Evolutionary conservation across 1,140 invertebrate species (phyloP), one percentile per base, ranked within the genome.

Genomic region (Drosophila guanche): DNA sequence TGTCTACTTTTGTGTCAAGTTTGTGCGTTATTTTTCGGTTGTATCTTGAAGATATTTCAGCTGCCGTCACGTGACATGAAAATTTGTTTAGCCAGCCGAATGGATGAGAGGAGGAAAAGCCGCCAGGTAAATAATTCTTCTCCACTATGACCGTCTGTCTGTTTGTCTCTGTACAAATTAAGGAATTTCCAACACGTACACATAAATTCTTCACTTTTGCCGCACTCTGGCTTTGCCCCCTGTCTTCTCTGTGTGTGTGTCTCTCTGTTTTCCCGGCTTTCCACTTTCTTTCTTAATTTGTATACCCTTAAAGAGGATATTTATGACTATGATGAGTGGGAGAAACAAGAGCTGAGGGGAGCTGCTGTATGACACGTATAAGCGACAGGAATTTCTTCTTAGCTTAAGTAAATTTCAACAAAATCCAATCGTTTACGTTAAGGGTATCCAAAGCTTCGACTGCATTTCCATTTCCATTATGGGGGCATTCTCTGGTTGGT

Each of bases 121-220:
- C 63, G 65, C 61, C 69, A 81, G 68, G 72, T 76, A 81, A 69
- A 59, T n/a, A 69, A 52, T 72, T 66, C 37, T 43, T 63, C 61
- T 62, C 20, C 5, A 10, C n/a, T 46, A 8, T 14, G 20, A 16
- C 45, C 6, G 8, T 37, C 33, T 12, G 33, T 37, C 33, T 10
- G 33, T 37, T 4, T 12, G 33, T 65, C 54, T 48, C 6, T 50
- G 12, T 42, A 48, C 40, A 69, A 79, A 80, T 86, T 88, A 79
- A 83, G 74, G 62, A 88, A 88, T 88, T 88, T 88, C 58, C 66
- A 76, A 48, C 78, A 83, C 83, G 83, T 81, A 77, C 69, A 66
- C 48, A 65, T 73, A 57, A 84, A 75, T 84, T 83, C 62, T 80
- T 79, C 41, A 63, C 47, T 48, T 48, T 45, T 60, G 45, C 47